Evolutionary conservation across 2,888 invertebrate genomes (phyloP).

Genomic region (Nomada fabriciana): DNA sequence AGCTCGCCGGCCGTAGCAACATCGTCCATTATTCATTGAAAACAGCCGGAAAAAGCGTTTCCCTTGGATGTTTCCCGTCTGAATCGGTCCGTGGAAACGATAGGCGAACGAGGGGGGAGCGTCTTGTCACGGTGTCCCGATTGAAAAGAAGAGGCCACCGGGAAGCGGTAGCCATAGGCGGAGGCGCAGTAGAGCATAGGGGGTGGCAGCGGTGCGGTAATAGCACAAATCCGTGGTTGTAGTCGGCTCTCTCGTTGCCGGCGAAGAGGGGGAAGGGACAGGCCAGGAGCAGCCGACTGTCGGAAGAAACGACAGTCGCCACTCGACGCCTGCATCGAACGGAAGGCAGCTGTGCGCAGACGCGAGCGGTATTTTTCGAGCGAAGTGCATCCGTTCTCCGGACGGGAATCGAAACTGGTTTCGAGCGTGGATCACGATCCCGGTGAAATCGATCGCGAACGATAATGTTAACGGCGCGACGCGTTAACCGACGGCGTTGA

Average conservation of each 20-base stretch:
- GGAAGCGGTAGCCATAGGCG: conserved; percentile 59
- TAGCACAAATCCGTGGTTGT: conserved; percentile 77
- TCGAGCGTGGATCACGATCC: conserved; percentile 49
- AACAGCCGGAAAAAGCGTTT: background rate
- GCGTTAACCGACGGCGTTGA: background rate
- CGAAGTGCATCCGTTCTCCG: conserved; percentile 47
- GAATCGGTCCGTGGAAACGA: background rate
- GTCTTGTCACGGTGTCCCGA: conserved; percentile 25
- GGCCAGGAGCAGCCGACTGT: conserved; percentile 73
- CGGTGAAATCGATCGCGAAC: conserved; percentile 42
- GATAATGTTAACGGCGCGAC: background rate
- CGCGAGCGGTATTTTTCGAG: conserved; percentile 56
- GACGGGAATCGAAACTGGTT: conserved; percentile 46
- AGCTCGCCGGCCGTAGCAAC: background rate
- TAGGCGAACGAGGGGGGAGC: conserved; percentile 23
- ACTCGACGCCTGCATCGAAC: conserved; percentile 82
- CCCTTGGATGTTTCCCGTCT: too few relatives aligned
- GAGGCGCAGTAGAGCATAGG: conserved; percentile 66
- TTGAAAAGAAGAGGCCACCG: conserved; percentile 60
- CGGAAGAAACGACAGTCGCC: conserved; percentile 82
- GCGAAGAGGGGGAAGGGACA: conserved; percentile 71
- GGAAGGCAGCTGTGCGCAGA: conserved; percentile 59
- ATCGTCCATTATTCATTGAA: background rate
- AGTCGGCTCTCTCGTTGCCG: conserved; percentile 66
- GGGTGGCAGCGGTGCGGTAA: conserved; percentile 75